These are phyloP conservation scores for Lithobates sylvaticus DNA, from an alignment of 2,797 vertebrate species.

Conservation along the genomic window DNA sequence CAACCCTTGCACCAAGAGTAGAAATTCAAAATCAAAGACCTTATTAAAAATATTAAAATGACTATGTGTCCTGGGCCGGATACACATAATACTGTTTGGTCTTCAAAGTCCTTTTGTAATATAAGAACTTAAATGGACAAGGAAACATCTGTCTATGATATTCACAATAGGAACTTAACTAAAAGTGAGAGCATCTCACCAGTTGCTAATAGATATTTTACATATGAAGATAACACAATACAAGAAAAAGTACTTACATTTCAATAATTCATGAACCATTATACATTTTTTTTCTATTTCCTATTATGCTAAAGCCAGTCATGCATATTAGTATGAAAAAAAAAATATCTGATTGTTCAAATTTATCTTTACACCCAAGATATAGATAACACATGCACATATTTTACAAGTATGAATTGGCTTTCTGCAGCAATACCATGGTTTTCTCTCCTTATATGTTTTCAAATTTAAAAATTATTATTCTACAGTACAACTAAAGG, in stretches of 20 bases:
- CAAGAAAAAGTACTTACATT: background rate
- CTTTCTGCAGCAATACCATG: no score
- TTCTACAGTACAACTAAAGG: no score
- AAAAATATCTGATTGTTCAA: no score
- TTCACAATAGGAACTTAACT: conserved; percentile 21
- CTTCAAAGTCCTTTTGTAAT: conserved; percentile 64
- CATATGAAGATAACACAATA: conserved; percentile 8
- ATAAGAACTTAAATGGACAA: background rate
- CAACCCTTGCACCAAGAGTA: conserved; percentile 70
- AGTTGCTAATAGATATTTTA: background rate
- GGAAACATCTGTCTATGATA: background rate
- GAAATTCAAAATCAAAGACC: conserved; percentile 71
- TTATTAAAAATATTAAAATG: conserved; percentile 71
- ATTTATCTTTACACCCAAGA: no score
- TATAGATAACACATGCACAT: no score
- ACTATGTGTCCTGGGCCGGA: conserved; percentile 66
- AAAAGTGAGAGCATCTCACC: background rate
- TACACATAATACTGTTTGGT: conserved; percentile 65
- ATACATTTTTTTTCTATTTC: background rate
- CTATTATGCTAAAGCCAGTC: background rate
- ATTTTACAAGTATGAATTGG: no score
- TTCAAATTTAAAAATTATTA: no score
- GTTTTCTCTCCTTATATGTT: no score
- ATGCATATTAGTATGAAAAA: no score
- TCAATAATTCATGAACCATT: background rate